Base-by-base conservation (phyloP, 1,140 invertebrate species). In the Choristoneura fumiferana region DNA sequence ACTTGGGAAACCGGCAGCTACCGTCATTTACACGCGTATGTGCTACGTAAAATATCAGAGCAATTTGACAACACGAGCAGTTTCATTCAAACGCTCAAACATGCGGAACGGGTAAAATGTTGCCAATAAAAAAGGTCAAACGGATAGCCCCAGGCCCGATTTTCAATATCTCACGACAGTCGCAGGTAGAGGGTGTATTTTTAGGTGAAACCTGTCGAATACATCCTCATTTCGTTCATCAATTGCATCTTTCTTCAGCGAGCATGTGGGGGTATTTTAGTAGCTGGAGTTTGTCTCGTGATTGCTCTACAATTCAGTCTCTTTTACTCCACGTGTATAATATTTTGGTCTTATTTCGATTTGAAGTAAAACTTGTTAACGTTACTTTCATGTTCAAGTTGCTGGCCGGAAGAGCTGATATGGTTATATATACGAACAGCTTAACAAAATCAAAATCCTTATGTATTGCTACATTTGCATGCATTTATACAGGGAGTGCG, bases 41-140 rank as follows among this genome's bases (percentile, higher is more conserved):
- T 57, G 64, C 45, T 63, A 54, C 45, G 62, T 79, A 65, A 77
- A 77, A 76, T 79, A 79, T 75, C 69, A 71, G 69, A 65, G 67
- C 73, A 76, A 77, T 77, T 80, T 78, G 77, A 77, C 73, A 76
- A 76, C 67, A 69, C 66, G 69, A 69, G 67, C 61, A 62, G 65
- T 67, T 70, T 66, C 63, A 66, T 63, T 66, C 62, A 68, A 66
- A 65, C 71, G 68, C 57, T 66, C 62, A 72, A 81, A 74, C 75
- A 78, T 73, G 72, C 66, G 72, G 69, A 73, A 78, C 78, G 62
- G 70, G 74, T 81, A 70, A 78, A 76, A 81, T 81, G 78, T 77
- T 77, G 72, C 69, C 73, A 76, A 81, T 81, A 77, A 77, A 81
- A 80, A 81, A 74, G 74, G 76, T 76, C 71, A 75, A 78, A 75